These are phyloP conservation scores for Platysternon megacephalum DNA, from an alignment of 2,113 vertebrate genomes.

Conservation along the genomic window DNA sequence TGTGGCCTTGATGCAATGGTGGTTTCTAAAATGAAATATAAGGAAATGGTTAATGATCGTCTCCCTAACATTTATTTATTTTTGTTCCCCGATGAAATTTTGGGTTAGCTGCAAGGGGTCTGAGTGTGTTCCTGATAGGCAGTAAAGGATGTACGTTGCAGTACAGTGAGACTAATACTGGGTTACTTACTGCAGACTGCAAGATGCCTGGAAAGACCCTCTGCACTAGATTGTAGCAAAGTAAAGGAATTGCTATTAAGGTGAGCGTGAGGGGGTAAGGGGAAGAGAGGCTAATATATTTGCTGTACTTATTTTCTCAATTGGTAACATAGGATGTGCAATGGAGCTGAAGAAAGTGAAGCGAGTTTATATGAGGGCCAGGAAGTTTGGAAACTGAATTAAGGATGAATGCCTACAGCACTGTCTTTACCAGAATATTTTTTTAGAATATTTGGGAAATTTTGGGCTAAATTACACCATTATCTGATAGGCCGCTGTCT, in stretches of 20 bases:
- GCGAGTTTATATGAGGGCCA: conserved; percentile 44
- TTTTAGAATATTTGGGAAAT: conserved; percentile 19
- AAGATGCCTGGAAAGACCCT: conserved; percentile 47
- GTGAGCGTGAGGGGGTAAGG: background rate
- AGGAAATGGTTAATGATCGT: conserved; percentile 41
- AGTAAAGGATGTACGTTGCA: conserved; percentile 38
- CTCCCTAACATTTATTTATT: conserved; percentile 20
- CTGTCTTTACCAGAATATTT: background rate
- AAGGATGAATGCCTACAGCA: conserved; percentile 15
- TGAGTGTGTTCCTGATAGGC: conserved; percentile 7
- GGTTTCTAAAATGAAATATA: conserved; percentile 72
- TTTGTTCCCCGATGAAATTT: background rate
- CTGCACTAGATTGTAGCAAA: conserved; percentile 25
- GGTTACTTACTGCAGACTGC: conserved; percentile 4
- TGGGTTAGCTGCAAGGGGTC: background rate
- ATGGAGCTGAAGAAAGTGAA: conserved; percentile 51
- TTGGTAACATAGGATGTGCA: conserved; percentile 40
- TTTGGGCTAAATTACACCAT: background rate
- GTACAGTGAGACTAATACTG: conserved; percentile 7
- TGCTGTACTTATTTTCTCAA: conserved; percentile 59
- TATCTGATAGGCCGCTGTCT: background rate
- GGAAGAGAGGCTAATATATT: conserved; percentile 29
- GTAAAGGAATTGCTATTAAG: conserved; percentile 40
- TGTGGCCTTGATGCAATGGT: conserved; percentile 21
- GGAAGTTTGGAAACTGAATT: conserved; percentile 28